phyloP scores from a whole-genome alignment of 2,888 invertebrate genomes.

The Steinernema carpocapsae region DNA sequence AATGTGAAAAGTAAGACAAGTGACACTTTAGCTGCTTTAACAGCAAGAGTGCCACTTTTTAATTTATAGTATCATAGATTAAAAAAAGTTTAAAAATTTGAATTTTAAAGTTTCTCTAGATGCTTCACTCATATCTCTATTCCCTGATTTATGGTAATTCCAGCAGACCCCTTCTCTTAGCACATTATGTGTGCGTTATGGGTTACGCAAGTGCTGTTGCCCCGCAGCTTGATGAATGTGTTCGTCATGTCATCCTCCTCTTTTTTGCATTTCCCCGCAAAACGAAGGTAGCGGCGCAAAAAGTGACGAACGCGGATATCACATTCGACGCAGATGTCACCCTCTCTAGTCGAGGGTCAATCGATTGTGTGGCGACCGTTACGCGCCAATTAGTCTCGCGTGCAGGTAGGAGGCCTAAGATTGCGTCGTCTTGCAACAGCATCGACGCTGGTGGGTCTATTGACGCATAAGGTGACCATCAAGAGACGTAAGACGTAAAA shows the following conservation, averaged over 20 bases:
- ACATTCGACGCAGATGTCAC: constrained; percentile 26
- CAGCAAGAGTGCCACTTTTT: too few relatives aligned
- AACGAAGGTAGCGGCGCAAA: background rate
- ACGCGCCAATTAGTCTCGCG: constrained; percentile 17
- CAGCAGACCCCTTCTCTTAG: background rate
- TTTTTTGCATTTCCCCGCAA: background rate
- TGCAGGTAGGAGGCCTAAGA: constrained; percentile 25
- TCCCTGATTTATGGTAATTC: too few relatives aligned
- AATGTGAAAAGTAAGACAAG: too few relatives aligned
- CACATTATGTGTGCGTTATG: background rate
- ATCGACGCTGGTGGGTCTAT: background rate
- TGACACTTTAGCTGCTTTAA: too few relatives aligned
- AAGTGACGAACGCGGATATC: background rate
- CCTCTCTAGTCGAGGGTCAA: background rate
- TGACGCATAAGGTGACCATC: too few relatives aligned
- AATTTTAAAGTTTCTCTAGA: too few relatives aligned
- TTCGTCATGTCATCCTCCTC: background rate
- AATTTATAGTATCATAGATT: too few relatives aligned
- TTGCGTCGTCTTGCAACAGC: background rate
- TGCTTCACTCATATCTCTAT: too few relatives aligned
- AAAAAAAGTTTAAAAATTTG: too few relatives aligned
- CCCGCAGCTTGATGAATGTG: background rate
- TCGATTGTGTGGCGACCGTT: background rate
- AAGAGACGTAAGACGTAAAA: too few relatives aligned
- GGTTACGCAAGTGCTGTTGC: background rate